These are phyloP conservation scores for Glaucomys volans DNA, from an alignment of 2,113 vertebrate genomes.

Conservation along the genomic window DNA sequence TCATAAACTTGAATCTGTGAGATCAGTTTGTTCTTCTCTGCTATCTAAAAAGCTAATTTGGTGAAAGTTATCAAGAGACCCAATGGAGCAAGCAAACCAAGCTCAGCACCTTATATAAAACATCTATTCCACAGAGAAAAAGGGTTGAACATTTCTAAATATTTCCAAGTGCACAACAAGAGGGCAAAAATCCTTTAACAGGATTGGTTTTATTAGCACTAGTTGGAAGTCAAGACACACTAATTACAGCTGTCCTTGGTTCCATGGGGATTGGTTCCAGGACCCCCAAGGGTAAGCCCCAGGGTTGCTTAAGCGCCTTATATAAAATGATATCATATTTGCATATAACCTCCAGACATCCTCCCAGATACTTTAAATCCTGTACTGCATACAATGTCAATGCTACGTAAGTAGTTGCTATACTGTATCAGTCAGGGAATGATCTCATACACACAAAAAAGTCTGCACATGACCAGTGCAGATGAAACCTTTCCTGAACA, in stretches of 20 bases:
- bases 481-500: neutral
- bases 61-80: neutral
- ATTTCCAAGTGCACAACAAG: neutral
- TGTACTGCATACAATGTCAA: neutral
- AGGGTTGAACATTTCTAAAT: neutral
- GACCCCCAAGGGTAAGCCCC: neutral
- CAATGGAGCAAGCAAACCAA: neutral
- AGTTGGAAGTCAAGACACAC: neutral
- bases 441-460: no score
- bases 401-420: neutral
- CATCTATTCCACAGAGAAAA: neutral
- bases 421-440: neutral
- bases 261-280: neutral
- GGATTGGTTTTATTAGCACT: neutral
- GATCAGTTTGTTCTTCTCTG: neutral
- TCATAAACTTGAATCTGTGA: slow-evolving; percentile 18
- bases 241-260: neutral
- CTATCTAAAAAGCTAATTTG: neutral
- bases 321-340: neutral
- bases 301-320: neutral
- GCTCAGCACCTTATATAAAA: neutral
- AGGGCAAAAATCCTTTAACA: neutral
- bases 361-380: neutral
- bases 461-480: neutral
- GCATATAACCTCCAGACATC: neutral